phyloP scores from a whole-genome alignment of 2,113 vertebrate species.

The Caranx melampygus region DNA sequence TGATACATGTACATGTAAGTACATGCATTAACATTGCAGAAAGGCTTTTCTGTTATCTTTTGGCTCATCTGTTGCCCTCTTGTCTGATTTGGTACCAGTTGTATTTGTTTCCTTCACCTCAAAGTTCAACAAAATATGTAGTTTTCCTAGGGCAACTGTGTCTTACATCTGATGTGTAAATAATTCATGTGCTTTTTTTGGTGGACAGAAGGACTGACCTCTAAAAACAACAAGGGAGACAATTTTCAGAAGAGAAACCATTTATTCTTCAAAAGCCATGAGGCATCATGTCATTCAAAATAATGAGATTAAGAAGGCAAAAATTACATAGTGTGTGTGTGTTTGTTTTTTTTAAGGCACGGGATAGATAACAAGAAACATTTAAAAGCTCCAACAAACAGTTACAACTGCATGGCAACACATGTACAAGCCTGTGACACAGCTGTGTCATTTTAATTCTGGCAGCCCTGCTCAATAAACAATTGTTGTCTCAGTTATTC shows the following conservation, averaged over 20 bases:
- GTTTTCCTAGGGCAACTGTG: not conserved
- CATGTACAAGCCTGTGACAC: conserved; percentile 43
- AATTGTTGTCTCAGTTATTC: conserved; percentile 23
- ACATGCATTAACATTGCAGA: too few relatives aligned
- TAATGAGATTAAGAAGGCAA: conserved; percentile 67
- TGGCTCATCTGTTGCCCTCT: not conserved
- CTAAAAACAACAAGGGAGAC: not conserved
- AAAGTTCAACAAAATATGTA: not conserved
- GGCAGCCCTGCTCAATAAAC: conserved; percentile 44
- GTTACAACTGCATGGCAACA: conserved; percentile 55
- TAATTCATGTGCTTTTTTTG: not conserved
- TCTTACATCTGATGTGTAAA: not conserved
- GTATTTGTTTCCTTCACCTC: not conserved
- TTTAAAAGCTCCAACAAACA: conserved; percentile 58
- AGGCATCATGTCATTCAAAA: conserved; percentile 68
- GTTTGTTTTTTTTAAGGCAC: conserved; percentile 87
- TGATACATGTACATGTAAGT: too few relatives aligned
- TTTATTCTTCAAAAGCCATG: conserved; percentile 74
- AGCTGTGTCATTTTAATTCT: conserved; percentile 31
- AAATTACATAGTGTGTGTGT: conserved; percentile 53
- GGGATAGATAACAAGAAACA: conserved; percentile 77
- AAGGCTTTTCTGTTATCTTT: too few relatives aligned
- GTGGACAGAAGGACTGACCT: not conserved
- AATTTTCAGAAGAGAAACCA: conserved; percentile 59
- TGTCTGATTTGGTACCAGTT: not conserved